These are phyloP conservation scores for Bostrychus sinensis DNA, from an alignment of 2,113 vertebrate genomes.

Conservation along the genomic window DNA sequence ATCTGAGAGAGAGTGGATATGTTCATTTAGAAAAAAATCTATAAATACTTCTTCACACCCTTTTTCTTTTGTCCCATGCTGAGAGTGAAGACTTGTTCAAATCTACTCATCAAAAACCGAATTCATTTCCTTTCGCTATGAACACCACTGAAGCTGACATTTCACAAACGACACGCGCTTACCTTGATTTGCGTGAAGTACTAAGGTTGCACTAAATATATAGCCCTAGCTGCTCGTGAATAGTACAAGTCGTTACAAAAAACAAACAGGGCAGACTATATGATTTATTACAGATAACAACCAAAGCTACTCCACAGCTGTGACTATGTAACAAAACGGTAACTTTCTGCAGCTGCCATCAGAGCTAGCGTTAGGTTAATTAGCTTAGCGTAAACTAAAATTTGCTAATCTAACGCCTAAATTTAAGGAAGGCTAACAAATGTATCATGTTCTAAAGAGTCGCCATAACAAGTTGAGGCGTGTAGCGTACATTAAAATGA, in stretches of 20 bases:
- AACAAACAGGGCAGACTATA: neutral
- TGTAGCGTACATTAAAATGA: neutral
- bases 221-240: neutral
- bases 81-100: neutral
- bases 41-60: conserved; percentile 6
- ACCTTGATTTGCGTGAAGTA: neutral
- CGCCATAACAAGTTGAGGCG: neutral
- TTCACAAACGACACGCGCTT: neutral
- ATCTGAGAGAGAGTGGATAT: conserved; percentile 8
- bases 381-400: conserved; percentile 31
- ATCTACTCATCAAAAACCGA: neutral
- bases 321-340: neutral
- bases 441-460: conserved; percentile 4
- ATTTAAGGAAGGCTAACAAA: conserved; percentile 34
- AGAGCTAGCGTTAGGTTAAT: conserved; percentile 26
- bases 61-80: neutral
- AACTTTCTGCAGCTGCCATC: neutral
- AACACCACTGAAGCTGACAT: neutral
- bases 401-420: conserved; percentile 29
- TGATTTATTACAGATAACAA: neutral
- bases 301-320: neutral
- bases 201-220: neutral
- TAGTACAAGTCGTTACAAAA: neutral
- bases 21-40: neutral
- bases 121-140: neutral